A percentile compares a stretch with the other conserved stretches of the same genome.
phyloP scores from a whole-genome alignment of 2,888 invertebrate species.

The Drosophila antonietae region DNA sequence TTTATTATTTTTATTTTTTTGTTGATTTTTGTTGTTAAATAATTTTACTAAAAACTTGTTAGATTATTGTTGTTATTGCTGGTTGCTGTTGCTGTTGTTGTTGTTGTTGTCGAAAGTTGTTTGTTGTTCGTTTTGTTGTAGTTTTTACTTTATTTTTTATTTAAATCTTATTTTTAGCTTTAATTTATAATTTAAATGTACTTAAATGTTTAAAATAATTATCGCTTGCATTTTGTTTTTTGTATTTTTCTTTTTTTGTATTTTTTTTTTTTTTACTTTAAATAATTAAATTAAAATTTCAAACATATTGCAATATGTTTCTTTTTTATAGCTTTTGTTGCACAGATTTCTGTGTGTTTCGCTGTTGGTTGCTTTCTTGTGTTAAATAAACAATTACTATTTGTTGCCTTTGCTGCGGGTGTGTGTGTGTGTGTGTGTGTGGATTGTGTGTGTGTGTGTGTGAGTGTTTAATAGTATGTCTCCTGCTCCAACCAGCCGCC shows the following conservation, averaged over 20 bases:
- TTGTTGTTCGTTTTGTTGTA: slow-evolving; percentile 61
- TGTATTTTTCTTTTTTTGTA: slow-evolving; percentile 46
- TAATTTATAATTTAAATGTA: slow-evolving; percentile 84
- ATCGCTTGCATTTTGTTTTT: slow-evolving; percentile 81
- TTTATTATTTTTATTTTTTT: slow-evolving; percentile 37
- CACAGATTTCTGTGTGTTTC: slow-evolving; percentile 54
- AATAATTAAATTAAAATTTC: slow-evolving; percentile 84
- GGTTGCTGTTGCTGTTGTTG: slow-evolving; percentile 42
- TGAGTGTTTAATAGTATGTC: slow-evolving; percentile 94
- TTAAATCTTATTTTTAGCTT: slow-evolving; percentile 82
- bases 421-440: slow-evolving; percentile 40
- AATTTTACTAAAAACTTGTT: slow-evolving; percentile 50
- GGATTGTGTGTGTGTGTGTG: slow-evolving; percentile 16
- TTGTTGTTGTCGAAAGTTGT: slow-evolving; percentile 54
- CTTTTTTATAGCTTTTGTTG: slow-evolving; percentile 62
- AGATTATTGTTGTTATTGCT: slow-evolving; percentile 49
- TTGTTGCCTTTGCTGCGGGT: slow-evolving; percentile 63
- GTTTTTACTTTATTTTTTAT: slow-evolving; percentile 80
- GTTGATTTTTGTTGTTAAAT: slow-evolving; percentile 41
- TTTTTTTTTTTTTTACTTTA: slow-evolving; percentile 65
- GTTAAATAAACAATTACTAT: slow-evolving; percentile 74
- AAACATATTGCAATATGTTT: slow-evolving; percentile 79
- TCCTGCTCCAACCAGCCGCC: slow-evolving; percentile 99
- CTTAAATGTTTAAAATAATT: slow-evolving; percentile 85
- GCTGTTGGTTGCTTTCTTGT: slow-evolving; percentile 63